These are phyloP conservation scores for Zeus faber DNA, from an alignment of 2,113 vertebrate genomes.

Conservation along the genomic window DNA sequence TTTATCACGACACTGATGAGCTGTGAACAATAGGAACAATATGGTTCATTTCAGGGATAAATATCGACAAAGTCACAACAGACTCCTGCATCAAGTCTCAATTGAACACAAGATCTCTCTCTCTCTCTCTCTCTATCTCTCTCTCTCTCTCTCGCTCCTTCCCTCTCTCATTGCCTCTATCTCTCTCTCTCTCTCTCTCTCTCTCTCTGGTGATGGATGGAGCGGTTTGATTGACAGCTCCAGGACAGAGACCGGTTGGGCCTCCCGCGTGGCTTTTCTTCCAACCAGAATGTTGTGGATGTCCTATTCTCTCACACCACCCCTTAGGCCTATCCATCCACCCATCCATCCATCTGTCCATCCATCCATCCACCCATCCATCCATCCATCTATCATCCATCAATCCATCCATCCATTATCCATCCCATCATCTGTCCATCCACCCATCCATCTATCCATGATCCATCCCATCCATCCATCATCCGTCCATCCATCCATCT, in stretches of 20 bases:
- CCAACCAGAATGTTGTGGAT: constrained; percentile 12
- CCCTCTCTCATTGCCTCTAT: no score
- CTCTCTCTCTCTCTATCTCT: no score
- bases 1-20: no score
- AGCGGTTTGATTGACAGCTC: constrained; percentile 54
- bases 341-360: constrained; percentile 13
- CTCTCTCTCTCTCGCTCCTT: no score
- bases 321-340: constrained; percentile 42
- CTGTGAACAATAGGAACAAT: neutral
- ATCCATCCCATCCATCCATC: constrained; percentile 2
- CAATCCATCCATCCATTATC: neutral
- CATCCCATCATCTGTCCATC: constrained; percentile 2
- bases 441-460: neutral
- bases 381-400: neutral
- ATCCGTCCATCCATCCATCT: neutral
- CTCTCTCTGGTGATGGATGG: constrained; percentile 54
- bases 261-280: constrained; percentile 62
- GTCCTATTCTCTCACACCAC: constrained; percentile 48
- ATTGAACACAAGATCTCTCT: no score
- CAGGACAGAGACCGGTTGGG: constrained; percentile 45
- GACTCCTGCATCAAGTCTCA: no score
- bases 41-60: neutral
- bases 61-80: neutral
- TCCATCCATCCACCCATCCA: constrained; percentile 6
- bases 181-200: no score